Percentiles rank a stretch among this genome's conserved stretches.
Conservation (phyloP, 2,888 invertebrate genomes). For the Mesorhabditis sp. region DNA sequence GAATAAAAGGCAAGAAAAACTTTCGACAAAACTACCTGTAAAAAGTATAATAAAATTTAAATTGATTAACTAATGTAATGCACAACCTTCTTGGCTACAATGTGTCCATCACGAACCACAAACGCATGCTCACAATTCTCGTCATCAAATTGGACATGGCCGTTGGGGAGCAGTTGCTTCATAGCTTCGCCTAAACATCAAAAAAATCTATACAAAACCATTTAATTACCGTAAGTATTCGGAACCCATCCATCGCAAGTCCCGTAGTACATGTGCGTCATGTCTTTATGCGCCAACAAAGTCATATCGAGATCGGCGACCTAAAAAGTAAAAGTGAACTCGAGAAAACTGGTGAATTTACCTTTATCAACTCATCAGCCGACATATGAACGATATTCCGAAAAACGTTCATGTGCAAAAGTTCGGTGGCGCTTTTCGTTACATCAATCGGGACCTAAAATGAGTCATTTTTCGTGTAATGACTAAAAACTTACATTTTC, state of each 20-base stretch:
- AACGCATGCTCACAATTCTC: slow-evolving; percentile 44
- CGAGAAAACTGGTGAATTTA: slow-evolving; percentile 5
- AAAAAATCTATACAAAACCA: slow-evolving; percentile 1
- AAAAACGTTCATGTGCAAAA: slow-evolving; percentile 37
- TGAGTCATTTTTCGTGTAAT: neutral
- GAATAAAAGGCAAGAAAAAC: too few relatives aligned
- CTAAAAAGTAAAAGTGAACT: neutral
- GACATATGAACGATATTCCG: slow-evolving; percentile 44
- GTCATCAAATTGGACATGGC: slow-evolving; percentile 43
- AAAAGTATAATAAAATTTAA: neutral
- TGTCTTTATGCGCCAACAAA: slow-evolving; percentile 25
- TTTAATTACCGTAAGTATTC: slow-evolving; percentile 26
- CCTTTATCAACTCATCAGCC: slow-evolving; percentile 37
- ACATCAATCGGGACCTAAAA: slow-evolving; percentile 32
- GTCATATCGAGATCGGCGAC: slow-evolving; percentile 21
- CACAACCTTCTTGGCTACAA: slow-evolving; percentile 39
- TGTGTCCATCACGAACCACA: slow-evolving; percentile 39
- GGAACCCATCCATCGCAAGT: slow-evolving; percentile 46
- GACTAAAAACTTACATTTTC: neutral
- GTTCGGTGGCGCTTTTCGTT: slow-evolving; percentile 29
- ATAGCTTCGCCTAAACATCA: slow-evolving; percentile 20
- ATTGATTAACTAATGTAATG: slow-evolving; percentile 25
- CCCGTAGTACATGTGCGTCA: slow-evolving; percentile 38
- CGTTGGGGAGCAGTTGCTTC: slow-evolving; percentile 24
- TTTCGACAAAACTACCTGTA: too few relatives aligned